Percentiles rank a stretch among this genome's conserved stretches.
Conservation (phyloP, 2,797 vertebrate species). For the Takifugu rubripes region DNA sequence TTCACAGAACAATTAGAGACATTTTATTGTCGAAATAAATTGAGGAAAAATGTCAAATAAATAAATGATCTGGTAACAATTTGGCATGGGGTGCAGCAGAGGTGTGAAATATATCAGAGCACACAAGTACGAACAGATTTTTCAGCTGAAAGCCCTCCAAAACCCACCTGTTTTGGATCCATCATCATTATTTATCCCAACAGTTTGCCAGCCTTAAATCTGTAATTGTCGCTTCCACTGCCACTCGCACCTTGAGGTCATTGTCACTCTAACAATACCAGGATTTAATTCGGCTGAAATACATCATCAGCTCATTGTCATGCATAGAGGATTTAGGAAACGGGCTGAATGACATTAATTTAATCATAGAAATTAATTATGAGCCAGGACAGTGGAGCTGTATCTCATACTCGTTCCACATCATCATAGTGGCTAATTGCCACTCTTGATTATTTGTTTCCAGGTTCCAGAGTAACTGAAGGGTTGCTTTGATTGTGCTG, state of each 20-base stretch:
- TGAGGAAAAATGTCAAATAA: not conserved
- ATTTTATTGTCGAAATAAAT: too few species aligned
- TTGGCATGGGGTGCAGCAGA: slow-evolving; percentile 13
- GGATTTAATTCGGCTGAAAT: slow-evolving; percentile 60
- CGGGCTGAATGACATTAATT: slow-evolving; percentile 33
- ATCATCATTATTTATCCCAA: slow-evolving; percentile 60
- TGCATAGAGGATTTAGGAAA: slow-evolving; percentile 45
- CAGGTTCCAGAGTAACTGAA: too few species aligned
- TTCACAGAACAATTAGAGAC: too few species aligned
- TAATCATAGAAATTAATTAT: slow-evolving; percentile 48
- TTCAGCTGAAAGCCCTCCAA: slow-evolving; percentile 59
- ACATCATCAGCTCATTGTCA: slow-evolving; percentile 57
- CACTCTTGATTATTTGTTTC: too few species aligned
- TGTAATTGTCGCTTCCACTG: slow-evolving; percentile 63
- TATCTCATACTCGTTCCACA: slow-evolving; percentile 9
- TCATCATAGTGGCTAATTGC: too few species aligned
- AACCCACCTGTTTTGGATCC: slow-evolving; percentile 62
- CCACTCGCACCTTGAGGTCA: slow-evolving; percentile 64
- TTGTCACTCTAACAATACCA: slow-evolving; percentile 60
- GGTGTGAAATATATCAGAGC: slow-evolving; percentile 19
- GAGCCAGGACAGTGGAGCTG: slow-evolving; percentile 24
- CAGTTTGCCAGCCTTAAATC: slow-evolving; percentile 61
- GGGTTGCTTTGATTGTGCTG: too few species aligned
- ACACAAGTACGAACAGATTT: slow-evolving; percentile 41
- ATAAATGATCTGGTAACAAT: slow-evolving; percentile 1